These are phyloP conservation scores for Sturmia bella DNA, from an alignment of 2,888 invertebrate species.

Conservation along the genomic window DNA sequence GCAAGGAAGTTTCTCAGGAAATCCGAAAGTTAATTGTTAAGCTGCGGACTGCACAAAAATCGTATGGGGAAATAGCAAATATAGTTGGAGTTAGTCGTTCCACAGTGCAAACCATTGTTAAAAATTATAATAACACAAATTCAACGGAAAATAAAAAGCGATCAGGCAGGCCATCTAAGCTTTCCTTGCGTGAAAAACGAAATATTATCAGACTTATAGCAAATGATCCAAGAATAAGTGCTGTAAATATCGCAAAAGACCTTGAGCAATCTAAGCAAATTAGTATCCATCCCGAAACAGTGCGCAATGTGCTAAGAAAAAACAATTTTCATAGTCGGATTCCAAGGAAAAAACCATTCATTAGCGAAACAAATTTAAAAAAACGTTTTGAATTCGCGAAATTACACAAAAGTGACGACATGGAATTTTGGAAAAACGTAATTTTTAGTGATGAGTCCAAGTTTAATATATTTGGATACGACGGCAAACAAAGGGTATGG, in stretches of 20 bases:
- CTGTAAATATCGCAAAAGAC: slow-evolving; percentile 16
- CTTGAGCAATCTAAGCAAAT: slow-evolving; percentile 3
- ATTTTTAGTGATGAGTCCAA: too few relatives aligned
- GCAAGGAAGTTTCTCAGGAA: not conserved
- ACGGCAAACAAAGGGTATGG: not conserved
- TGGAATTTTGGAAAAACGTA: too few relatives aligned
- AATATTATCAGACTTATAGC: slow-evolving; percentile 18
- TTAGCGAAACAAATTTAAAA: too few relatives aligned
- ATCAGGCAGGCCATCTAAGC: slow-evolving; percentile 11
- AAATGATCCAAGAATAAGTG: slow-evolving; percentile 11
- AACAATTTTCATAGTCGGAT: not conserved
- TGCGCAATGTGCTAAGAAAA: too few relatives aligned
- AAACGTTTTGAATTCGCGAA: too few relatives aligned
- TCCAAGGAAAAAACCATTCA: slow-evolving; percentile 7
- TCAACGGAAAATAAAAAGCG: slow-evolving; percentile 4
- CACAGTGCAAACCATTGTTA: slow-evolving; percentile 14
- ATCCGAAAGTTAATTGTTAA: slow-evolving; percentile 5
- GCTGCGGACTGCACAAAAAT: slow-evolving; percentile 6
- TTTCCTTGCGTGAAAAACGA: slow-evolving; percentile 14
- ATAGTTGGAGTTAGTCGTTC: slow-evolving; percentile 1
- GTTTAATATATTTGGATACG: slow-evolving; percentile 10
- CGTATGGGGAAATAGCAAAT: slow-evolving; percentile 14
- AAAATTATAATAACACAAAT: slow-evolving; percentile 8
- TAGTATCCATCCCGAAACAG: slow-evolving; percentile 30
- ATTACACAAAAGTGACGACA: too few relatives aligned